Conservation (phyloP, 1,140 invertebrate species). For the Psilanteris sp. region DNA sequence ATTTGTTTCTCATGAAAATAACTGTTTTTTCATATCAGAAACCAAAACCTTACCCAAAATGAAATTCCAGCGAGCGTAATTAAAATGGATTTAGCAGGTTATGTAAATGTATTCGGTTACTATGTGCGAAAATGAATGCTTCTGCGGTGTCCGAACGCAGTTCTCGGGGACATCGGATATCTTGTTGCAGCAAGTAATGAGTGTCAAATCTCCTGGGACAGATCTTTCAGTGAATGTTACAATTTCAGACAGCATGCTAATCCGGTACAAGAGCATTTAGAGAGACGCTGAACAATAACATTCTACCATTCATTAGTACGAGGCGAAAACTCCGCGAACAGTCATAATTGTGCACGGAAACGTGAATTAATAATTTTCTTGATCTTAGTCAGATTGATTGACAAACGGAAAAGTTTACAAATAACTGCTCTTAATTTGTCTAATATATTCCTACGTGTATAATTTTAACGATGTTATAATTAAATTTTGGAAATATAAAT, state of each 20-base stretch:
- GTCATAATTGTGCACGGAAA: slow-evolving; percentile 19
- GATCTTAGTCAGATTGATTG: slow-evolving; percentile 9
- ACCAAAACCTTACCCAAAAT: slow-evolving; percentile 18
- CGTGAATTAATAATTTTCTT: slow-evolving; percentile 36
- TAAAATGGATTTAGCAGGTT: slow-evolving; percentile 59
- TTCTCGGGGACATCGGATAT: slow-evolving; percentile 44
- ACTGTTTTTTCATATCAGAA: slow-evolving; percentile 5
- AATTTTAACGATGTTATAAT: no score
- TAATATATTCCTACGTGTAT: no score
- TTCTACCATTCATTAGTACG: slow-evolving; percentile 52
- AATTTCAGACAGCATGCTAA: slow-evolving; percentile 61
- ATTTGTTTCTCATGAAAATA: neutral
- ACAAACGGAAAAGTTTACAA: no score
- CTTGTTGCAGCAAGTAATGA: slow-evolving; percentile 62
- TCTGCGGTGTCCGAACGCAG: slow-evolving; percentile 45
- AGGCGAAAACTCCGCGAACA: slow-evolving; percentile 40
- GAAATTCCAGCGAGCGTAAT: slow-evolving; percentile 45
- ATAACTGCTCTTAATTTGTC: no score
- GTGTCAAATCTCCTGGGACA: slow-evolving; percentile 63
- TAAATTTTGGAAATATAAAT: no score
- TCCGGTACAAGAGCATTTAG: slow-evolving; percentile 56
- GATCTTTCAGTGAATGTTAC: slow-evolving; percentile 64
- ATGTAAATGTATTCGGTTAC: slow-evolving; percentile 58
- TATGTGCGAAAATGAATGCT: slow-evolving; percentile 49
- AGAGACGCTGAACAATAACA: slow-evolving; percentile 56